Conservation (phyloP, 2,113 vertebrate species). For the Trochalopteron elliotii region DNA sequence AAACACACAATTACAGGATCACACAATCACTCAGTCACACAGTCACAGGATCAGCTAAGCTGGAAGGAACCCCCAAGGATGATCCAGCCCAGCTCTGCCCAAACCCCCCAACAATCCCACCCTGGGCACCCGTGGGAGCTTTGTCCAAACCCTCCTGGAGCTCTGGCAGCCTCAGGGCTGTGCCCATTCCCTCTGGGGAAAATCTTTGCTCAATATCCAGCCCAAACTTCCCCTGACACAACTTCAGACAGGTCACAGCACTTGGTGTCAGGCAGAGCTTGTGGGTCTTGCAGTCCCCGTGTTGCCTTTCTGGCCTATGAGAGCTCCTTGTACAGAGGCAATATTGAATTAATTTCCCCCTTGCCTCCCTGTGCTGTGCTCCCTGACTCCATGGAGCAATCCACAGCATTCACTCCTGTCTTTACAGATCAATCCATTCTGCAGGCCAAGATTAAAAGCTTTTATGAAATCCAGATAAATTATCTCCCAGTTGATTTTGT, state of each 20-base stretch:
- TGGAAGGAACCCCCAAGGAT: not conserved
- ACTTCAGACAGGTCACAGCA: not conserved
- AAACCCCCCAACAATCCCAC: not conserved
- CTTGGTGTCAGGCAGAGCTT: not conserved
- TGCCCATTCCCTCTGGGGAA: not conserved
- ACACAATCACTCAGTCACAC: too few relatives aligned
- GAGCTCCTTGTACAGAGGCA: not conserved
- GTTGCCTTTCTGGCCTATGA: not conserved
- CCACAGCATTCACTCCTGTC: not conserved
- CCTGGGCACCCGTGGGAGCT: not conserved
- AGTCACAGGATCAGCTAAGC: not conserved
- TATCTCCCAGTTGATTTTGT: slow-evolving; percentile 44
- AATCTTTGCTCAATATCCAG: fast-evolving
- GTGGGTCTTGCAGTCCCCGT: not conserved
- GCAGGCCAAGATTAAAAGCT: slow-evolving; percentile 25
- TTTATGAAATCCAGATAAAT: slow-evolving; percentile 51
- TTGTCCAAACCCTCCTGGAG: not conserved
- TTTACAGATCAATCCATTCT: slow-evolving; percentile 21
- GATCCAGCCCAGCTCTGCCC: not conserved
- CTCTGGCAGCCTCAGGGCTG: not conserved
- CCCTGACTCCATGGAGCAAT: slow-evolving; percentile 17
- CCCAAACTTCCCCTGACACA: not conserved
- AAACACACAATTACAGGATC: too few relatives aligned
- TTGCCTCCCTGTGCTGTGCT: not conserved
- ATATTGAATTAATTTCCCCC: not conserved